phyloP scores from a whole-genome alignment of 30 jellyfish, hydroid and myxozoan species.

The Morbakka virulenta region DNA sequence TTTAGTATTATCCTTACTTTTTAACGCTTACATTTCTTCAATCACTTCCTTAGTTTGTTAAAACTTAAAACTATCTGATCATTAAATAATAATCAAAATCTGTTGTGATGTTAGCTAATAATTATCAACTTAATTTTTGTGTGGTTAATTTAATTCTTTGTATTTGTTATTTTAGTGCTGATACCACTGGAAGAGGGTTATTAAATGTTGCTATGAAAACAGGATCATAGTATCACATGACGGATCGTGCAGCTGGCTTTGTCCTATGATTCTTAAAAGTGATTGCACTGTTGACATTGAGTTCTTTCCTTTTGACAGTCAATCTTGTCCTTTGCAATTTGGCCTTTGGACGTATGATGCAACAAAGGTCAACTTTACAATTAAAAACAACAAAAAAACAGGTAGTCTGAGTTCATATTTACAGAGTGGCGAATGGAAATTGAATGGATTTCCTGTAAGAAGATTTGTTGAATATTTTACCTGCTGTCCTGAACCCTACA shows the following conservation, averaged over 20 bases:
- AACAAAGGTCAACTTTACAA: conserved; percentile 7
- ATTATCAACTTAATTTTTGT: too few species aligned
- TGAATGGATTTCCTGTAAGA: conserved; percentile 27
- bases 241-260: conserved; percentile 33
- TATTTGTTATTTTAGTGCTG: conserved; percentile 41
- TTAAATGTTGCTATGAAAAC: conserved; percentile 22
- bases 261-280: conserved; percentile 40
- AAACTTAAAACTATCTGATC: too few species aligned
- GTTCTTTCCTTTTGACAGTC: conserved; percentile 56
- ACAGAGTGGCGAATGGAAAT: conserved; percentile 61
- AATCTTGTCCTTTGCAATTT: conserved; percentile 40
- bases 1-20: too few species aligned
- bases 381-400: background rate
- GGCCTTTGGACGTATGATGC: conserved; percentile 42
- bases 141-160: too few species aligned
- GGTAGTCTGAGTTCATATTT: conserved; percentile 20
- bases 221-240: background rate
- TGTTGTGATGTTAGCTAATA: too few species aligned
- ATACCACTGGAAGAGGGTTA: background rate
- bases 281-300: conserved; percentile 30
- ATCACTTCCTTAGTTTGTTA: too few species aligned
- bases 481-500: conserved; percentile 62
- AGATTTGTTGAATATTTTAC: conserved; percentile 39
- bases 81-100: too few species aligned
- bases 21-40: too few species aligned